These are phyloP conservation scores for Phortica okadai DNA, from an alignment of 2,888 invertebrate species.

Conservation along the genomic window DNA sequence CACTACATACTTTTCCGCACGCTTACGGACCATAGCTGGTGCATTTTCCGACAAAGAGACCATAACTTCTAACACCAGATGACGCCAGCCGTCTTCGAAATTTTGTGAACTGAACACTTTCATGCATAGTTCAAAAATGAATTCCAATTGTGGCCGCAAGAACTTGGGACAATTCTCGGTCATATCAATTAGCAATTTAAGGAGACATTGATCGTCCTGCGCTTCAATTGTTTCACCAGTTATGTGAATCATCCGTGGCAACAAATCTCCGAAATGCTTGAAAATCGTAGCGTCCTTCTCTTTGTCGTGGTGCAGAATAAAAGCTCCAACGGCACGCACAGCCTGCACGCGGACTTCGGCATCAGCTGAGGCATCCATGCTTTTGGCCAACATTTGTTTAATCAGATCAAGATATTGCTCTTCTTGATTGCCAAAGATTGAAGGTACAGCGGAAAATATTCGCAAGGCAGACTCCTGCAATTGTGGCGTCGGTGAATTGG, in stretches of 20 bases:
- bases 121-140: constrained; percentile 91
- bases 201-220: constrained; percentile 91
- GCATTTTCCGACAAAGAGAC: constrained; percentile 92
- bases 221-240: constrained; percentile 87
- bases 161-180: constrained; percentile 96
- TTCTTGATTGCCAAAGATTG: constrained; percentile 97
- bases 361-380: constrained; percentile 84
- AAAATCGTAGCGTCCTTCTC: constrained; percentile 95
- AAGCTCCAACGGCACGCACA: constrained; percentile 89
- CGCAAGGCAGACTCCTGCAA: constrained; percentile 95
- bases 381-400: constrained; percentile 94
- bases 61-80: constrained; percentile 92
- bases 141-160: constrained; percentile 89
- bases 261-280: constrained; percentile 90
- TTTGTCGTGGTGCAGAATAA: constrained; percentile 87
- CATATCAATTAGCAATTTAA: constrained; percentile 95
- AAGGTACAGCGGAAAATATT: constrained; percentile 97
- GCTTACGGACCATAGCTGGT: constrained; percentile 96
- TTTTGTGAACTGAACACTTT: constrained; percentile 84
- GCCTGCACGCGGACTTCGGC: constrained; percentile 88
- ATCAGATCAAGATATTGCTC: constrained; percentile 93
- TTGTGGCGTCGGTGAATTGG: constrained; percentile 87
- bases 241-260: constrained; percentile 87
- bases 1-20: constrained; percentile 89
- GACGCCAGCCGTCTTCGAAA: constrained; percentile 89